Evolutionary conservation across 2,113 vertebrate genomes (phyloP).

Genomic region (Brachionichthys hirsutus): DNA sequence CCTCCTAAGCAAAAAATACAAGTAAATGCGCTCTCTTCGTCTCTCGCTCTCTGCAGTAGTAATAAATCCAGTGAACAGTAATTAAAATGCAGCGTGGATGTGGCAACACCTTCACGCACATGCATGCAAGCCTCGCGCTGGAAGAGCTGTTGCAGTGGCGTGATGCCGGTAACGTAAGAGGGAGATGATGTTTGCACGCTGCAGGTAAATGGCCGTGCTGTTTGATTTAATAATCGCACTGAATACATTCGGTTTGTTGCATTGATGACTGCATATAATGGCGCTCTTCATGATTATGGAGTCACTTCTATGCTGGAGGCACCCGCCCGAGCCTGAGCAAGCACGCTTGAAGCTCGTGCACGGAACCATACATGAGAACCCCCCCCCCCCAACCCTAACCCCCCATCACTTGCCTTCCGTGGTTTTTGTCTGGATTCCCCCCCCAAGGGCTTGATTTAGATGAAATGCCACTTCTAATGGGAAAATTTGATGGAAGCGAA

Average conservation of each 20-base stretch:
- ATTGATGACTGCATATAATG: conserved; percentile 75
- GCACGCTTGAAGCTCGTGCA: neutral
- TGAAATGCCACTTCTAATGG: conserved; percentile 88
- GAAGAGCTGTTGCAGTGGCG: conserved; percentile 12
- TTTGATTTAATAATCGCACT: conserved; percentile 77
- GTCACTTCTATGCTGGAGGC: conserved; percentile 43
- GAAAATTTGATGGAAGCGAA: conserved; percentile 81
- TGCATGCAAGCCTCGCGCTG: conserved; percentile 14
- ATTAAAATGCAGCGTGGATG: conserved; percentile 47
- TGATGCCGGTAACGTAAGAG: conserved; percentile 28
- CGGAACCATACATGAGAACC: conserved; percentile 52
- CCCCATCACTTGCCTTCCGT: conserved; percentile 53
- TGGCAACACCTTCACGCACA: neutral
- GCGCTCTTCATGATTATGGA: conserved; percentile 76
- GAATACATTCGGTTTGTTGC: conserved; percentile 75
- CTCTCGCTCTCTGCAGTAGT: conserved; percentile 45
- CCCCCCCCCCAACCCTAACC: too few relatives aligned
- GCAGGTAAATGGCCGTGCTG: conserved; percentile 58
- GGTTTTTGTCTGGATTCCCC: conserved; percentile 64
- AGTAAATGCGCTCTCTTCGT: conserved; percentile 29
- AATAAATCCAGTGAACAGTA: conserved; percentile 59
- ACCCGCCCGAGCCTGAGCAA: conserved; percentile 17
- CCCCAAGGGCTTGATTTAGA: conserved; percentile 85
- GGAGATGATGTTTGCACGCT: conserved; percentile 47
- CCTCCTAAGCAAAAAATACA: conserved; percentile 42